Percentiles rank a stretch among this genome's conserved stretches.
Conservation (phyloP, 2,888 invertebrate species). For the Leptopilina myrica region DNA sequence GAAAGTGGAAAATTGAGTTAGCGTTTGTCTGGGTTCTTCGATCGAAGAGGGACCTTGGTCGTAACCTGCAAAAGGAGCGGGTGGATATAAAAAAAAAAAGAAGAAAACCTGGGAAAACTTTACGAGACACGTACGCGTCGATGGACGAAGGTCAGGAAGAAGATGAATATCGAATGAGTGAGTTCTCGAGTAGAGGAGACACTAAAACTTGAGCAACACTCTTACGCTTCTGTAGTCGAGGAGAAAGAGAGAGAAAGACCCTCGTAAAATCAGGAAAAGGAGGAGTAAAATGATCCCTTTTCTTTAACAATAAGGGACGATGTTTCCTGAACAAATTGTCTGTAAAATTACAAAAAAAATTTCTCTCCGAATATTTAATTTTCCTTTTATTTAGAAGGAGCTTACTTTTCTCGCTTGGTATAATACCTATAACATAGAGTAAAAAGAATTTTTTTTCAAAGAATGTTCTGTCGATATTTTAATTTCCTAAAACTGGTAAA, state of each 20-base stretch:
- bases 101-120: constrained; percentile 7
- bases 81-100: neutral
- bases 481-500: no score
- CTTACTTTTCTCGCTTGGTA: no score
- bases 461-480: no score
- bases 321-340: neutral
- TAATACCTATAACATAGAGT: no score
- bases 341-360: neutral
- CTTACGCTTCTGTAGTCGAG: no score
- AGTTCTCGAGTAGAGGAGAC: constrained; percentile 24
- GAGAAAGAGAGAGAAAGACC: neutral
- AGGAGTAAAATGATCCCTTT: constrained; percentile 18
- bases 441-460: no score
- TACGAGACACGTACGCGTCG: constrained; percentile 25
- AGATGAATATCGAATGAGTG: constrained; percentile 38
- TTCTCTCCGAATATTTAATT: no score
- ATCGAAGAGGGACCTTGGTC: constrained; percentile 9
- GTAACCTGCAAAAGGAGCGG: constrained; percentile 5
- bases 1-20: constrained; percentile 44
- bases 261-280: constrained; percentile 33
- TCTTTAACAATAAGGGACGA: neutral
- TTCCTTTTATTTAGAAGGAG: no score
- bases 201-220: constrained; percentile 29
- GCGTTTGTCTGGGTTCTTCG: constrained; percentile 18
- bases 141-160: constrained; percentile 35